Percentiles rank a stretch among this genome's conserved stretches.
Evolutionary conservation across 1,140 invertebrate species (phyloP).

Genomic region (Lucilia cuprina): DNA sequence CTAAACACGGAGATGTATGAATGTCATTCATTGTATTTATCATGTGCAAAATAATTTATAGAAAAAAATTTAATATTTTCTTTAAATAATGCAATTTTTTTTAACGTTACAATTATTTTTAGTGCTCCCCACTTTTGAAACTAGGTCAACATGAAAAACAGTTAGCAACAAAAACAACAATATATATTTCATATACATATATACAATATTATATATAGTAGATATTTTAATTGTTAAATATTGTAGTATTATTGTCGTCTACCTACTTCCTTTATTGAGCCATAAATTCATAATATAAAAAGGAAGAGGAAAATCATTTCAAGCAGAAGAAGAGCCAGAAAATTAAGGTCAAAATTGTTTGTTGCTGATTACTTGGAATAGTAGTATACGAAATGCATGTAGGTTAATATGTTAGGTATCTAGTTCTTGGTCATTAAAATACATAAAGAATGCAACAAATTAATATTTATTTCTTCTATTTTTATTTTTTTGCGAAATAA

Average conservation of each 20-base stretch:
- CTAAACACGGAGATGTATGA: background rate
- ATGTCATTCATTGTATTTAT: background rate
- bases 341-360: constrained; percentile 16
- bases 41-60: background rate
- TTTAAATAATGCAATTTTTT: background rate
- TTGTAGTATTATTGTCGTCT: background rate
- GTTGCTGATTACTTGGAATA: background rate
- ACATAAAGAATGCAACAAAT: background rate
- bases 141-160: background rate
- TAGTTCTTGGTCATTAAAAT: constrained; percentile 27
- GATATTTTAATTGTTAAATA: too few species aligned
- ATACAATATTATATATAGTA: background rate
- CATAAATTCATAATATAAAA: background rate
- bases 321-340: background rate
- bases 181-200: background rate
- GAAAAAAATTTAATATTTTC: background rate
- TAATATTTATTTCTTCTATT: background rate
- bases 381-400: background rate
- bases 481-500: background rate
- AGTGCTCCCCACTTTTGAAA: background rate
- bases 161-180: background rate
- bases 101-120: background rate
- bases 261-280: background rate
- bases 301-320: background rate
- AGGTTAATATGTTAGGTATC: constrained; percentile 20